Evolutionary conservation across 2,888 invertebrate genomes (phyloP).

Genomic region (Thymelicus acteon): DNA sequence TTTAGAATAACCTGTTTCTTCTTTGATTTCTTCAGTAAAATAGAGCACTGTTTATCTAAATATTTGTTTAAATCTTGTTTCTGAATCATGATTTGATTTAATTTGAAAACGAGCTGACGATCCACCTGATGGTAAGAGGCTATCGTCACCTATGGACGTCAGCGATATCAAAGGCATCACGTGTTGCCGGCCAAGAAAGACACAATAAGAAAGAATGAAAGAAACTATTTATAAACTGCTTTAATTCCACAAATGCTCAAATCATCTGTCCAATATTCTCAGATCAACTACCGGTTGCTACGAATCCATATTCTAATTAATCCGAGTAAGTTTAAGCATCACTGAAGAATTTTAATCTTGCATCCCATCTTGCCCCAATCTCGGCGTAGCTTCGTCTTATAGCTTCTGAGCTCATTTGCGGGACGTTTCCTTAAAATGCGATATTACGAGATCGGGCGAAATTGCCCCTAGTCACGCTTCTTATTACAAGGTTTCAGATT

Average conservation of each 20-base stretch:
- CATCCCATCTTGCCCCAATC: conserved; percentile 39
- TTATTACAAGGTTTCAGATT: conserved; percentile 78
- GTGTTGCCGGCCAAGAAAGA: too few relatives aligned
- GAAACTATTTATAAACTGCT: neutral
- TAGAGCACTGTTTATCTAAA: too few relatives aligned
- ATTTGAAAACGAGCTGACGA: too few relatives aligned
- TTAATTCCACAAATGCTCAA: neutral
- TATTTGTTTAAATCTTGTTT: too few relatives aligned
- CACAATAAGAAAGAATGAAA: too few relatives aligned
- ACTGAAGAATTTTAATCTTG: conserved; percentile 36
- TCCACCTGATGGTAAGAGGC: too few relatives aligned
- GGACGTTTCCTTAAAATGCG: conserved; percentile 50
- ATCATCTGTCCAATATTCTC: neutral
- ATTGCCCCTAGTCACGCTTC: conserved; percentile 77
- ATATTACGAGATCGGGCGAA: conserved; percentile 73
- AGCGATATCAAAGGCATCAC: too few relatives aligned
- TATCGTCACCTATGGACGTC: too few relatives aligned
- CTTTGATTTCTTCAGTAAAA: too few relatives aligned
- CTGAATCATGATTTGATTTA: too few relatives aligned
- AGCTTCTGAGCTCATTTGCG: conserved; percentile 48
- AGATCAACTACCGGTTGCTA: conserved; percentile 11
- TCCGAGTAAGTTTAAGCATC: conserved; percentile 25
- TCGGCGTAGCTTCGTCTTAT: conserved; percentile 38
- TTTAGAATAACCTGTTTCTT: too few relatives aligned
- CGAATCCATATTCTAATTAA: conserved; percentile 31